Percentiles rank a stretch among this genome's conserved stretches.
Evolutionary conservation across 2,888 invertebrate species (phyloP).

Genomic region (Ligdia adustata): DNA sequence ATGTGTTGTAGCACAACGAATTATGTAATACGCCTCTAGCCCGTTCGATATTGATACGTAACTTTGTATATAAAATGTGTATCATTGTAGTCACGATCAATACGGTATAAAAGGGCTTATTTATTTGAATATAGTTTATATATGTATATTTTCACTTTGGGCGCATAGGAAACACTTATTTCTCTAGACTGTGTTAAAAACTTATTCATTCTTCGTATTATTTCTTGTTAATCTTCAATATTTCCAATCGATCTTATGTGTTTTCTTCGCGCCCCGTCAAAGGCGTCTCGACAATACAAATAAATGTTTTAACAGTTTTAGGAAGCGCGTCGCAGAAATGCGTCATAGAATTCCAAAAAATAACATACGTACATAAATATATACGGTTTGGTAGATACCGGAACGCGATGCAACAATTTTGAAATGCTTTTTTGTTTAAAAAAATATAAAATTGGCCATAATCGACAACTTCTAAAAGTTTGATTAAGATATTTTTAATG

Average conservation of each 20-base stretch:
- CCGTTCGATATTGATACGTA: conserved; percentile 39
- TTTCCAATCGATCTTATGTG: conserved; percentile 6
- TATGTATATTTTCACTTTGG: conserved; percentile 14
- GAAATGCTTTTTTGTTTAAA: too few relatives aligned
- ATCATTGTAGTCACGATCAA: conserved; percentile 50
- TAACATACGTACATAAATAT: too few relatives aligned
- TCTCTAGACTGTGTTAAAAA: not conserved
- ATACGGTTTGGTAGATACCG: too few relatives aligned
- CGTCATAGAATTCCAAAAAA: too few relatives aligned
- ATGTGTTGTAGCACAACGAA: conserved; percentile 75
- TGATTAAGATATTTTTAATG: too few relatives aligned
- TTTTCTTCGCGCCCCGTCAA: conserved; percentile 17
- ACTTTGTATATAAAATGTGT: conserved; percentile 60
- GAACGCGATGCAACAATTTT: too few relatives aligned
- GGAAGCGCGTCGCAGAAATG: too few relatives aligned
- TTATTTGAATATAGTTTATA: conserved; percentile 19
- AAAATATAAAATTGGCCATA: too few relatives aligned
- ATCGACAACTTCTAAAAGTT: too few relatives aligned
- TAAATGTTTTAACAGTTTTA: too few relatives aligned
- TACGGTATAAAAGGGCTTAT: conserved; percentile 48
- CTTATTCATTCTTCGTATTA: not conserved
- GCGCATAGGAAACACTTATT: conserved; percentile 30
- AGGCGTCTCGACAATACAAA: conserved; percentile 24
- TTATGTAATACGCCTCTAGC: conserved; percentile 50
- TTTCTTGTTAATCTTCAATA: not conserved